These are phyloP conservation scores for Drosophila antonietae DNA, from an alignment of 2,888 invertebrate species.

Conservation along the genomic window DNA sequence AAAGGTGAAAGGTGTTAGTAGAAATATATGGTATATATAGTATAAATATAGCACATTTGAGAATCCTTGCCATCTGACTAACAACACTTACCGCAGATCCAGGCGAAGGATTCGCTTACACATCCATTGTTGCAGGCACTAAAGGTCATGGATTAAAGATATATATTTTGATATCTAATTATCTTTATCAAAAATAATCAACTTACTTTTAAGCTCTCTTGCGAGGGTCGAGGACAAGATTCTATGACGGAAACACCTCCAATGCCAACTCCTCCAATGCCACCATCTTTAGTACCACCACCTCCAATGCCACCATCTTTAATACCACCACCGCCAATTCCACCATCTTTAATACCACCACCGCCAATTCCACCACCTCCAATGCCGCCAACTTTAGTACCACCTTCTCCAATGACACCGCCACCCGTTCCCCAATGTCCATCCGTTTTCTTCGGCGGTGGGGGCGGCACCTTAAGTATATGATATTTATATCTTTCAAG, in stretches of 20 bases:
- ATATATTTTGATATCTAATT: not conserved
- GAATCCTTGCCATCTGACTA: not conserved
- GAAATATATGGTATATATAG: not conserved
- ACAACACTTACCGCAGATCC: constrained; percentile 70
- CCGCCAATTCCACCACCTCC: not conserved
- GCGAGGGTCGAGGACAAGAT: constrained; percentile 59
- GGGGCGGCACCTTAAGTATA: not conserved
- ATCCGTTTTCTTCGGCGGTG: not conserved
- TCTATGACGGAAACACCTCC: not conserved
- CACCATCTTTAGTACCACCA: not conserved
- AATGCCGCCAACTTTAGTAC: not conserved
- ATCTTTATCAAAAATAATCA: too few species aligned
- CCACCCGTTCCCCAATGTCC: not conserved
- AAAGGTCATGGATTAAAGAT: not conserved
- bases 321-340: too few species aligned
- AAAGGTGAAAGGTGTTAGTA: constrained; percentile 6
- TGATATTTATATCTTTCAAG: not conserved
- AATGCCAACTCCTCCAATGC: not conserved
- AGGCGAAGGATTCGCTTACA: constrained; percentile 71
- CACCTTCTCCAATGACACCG: too few species aligned
- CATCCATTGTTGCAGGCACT: constrained; percentile 75
- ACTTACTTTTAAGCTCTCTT: constrained; percentile 59
- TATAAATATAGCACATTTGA: not conserved
- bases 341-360: not conserved
- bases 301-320: not conserved